Conservation (phyloP, 1,140 invertebrate genomes). For the Hycleus cichorii region DNA sequence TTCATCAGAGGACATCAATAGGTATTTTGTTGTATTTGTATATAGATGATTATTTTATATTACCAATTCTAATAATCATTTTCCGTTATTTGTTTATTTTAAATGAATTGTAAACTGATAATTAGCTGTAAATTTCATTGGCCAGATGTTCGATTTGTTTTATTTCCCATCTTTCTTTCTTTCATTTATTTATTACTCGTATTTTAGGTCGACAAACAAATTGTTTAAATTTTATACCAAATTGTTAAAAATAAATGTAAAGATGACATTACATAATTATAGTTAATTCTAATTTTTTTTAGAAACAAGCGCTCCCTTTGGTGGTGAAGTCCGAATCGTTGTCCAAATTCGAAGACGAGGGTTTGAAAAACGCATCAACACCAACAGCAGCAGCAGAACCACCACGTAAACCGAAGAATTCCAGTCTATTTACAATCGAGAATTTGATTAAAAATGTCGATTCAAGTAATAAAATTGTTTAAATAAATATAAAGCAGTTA, state of each 20-base stretch:
- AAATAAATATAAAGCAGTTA: slow-evolving; percentile 24
- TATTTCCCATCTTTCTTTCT: no score
- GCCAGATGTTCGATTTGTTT: no score
- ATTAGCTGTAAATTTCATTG: no score
- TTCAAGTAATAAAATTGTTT: slow-evolving; percentile 28
- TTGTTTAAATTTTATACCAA: background rate
- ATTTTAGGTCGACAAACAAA: no score
- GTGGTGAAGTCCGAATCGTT: slow-evolving; percentile 10
- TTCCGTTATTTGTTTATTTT: no score
- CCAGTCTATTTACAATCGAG: slow-evolving; percentile 37
- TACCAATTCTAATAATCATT: no score
- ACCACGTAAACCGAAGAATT: slow-evolving; percentile 29
- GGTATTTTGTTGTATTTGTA: no score
- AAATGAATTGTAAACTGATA: no score
- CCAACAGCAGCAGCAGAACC: slow-evolving; percentile 2
- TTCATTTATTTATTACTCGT: no score
- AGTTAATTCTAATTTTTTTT: slow-evolving; percentile 13
- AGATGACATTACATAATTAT: no score
- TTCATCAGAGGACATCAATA: no score
- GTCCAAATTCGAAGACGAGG: background rate
- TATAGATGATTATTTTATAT: no score
- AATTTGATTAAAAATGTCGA: slow-evolving; percentile 35
- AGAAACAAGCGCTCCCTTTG: slow-evolving; percentile 28
- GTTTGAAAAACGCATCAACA: background rate
- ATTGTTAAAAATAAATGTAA: background rate